These are phyloP conservation scores for Notodonta ziczac DNA, from an alignment of 2,888 invertebrate species.

Conservation along the genomic window DNA sequence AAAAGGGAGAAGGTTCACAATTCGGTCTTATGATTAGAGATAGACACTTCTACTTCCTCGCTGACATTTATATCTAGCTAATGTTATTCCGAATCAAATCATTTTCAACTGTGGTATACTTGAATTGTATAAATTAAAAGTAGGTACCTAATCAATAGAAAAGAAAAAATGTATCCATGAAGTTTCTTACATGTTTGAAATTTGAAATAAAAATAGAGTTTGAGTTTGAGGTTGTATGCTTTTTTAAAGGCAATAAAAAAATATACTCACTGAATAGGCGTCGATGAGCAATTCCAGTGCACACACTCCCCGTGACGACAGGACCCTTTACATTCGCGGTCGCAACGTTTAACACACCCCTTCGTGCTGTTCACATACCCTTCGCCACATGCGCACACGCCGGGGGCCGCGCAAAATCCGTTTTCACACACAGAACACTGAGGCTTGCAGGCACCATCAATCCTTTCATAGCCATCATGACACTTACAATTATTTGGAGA, in stretches of 20 bases:
- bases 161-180: too few relatives aligned
- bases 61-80: too few relatives aligned
- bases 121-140: too few relatives aligned
- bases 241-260: neutral
- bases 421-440: slow-evolving; percentile 30
- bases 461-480: slow-evolving; percentile 52
- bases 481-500: slow-evolving; percentile 75
- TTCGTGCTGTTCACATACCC: slow-evolving; percentile 33
- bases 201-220: too few relatives aligned
- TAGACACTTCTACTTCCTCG: too few relatives aligned
- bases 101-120: too few relatives aligned
- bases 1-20: too few relatives aligned
- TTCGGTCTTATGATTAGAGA: too few relatives aligned
- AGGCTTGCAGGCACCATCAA: slow-evolving; percentile 33
- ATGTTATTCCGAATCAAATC: too few relatives aligned
- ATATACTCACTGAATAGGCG: slow-evolving; percentile 26
- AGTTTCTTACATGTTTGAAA: too few relatives aligned
- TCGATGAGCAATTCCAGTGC: slow-evolving; percentile 26
- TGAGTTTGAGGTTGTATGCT: too few relatives aligned
- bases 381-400: slow-evolving; percentile 39
- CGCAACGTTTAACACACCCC: slow-evolving; percentile 30
- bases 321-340: slow-evolving; percentile 26
- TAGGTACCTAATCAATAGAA: too few relatives aligned
- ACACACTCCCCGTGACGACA: slow-evolving; percentile 29
- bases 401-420: slow-evolving; percentile 39